Percentiles rank a stretch among this genome's conserved stretches.
Conservation (phyloP, 2,888 invertebrate genomes). For the Sinodicranocentrus sp. region DNA sequence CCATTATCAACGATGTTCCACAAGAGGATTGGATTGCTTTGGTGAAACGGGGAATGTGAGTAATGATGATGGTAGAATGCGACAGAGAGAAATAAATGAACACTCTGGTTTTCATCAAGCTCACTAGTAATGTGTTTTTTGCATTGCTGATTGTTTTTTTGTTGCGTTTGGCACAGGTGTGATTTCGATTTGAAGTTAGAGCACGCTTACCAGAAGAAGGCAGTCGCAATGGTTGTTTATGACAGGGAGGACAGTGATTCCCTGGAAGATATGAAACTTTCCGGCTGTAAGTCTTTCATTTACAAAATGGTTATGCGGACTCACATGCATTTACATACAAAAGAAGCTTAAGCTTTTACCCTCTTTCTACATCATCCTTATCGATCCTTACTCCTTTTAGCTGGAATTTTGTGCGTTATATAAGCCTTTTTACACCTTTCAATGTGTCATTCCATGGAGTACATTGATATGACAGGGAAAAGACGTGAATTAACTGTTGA, state of each 20-base stretch:
- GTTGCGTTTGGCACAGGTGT: slow-evolving; percentile 79
- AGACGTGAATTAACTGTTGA: no score
- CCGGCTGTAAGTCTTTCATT: slow-evolving; percentile 14
- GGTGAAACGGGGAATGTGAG: slow-evolving; percentile 84
- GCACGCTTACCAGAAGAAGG: slow-evolving; percentile 86
- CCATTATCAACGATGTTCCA: slow-evolving; percentile 75
- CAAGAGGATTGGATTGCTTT: slow-evolving; percentile 88
- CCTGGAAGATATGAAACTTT: slow-evolving; percentile 88
- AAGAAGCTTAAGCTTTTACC: not conserved
- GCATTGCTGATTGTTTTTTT: not conserved
- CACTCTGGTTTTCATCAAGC: no score
- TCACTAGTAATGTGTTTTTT: not conserved
- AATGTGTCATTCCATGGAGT: no score
- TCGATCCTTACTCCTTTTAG: not conserved
- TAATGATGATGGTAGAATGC: not conserved
- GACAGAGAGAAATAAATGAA: no score
- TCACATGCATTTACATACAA: no score
- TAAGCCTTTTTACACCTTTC: no score
- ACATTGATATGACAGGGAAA: no score
- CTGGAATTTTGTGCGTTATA: not conserved
- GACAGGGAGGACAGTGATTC: slow-evolving; percentile 85
- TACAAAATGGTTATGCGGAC: not conserved
- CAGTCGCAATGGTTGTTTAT: slow-evolving; percentile 89
- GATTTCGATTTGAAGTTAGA: slow-evolving; percentile 90
- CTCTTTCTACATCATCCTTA: not conserved